Evolutionary conservation across 2,888 invertebrate genomes (phyloP).

Genomic region (Aromia moschata): DNA sequence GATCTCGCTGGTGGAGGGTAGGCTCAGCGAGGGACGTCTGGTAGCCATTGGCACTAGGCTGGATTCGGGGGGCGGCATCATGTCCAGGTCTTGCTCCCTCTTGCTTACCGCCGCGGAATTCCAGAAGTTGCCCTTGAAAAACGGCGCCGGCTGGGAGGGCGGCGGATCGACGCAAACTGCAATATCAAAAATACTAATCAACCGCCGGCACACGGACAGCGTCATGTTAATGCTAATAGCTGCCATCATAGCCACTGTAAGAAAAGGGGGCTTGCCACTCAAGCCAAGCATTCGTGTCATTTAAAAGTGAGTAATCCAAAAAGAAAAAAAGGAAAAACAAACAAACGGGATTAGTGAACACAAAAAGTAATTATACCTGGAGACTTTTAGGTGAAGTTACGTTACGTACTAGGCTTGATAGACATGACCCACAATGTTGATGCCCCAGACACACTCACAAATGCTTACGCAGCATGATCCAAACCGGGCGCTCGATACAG

Average conservation of each 20-base stretch:
- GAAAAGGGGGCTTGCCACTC: slow-evolving; percentile 60
- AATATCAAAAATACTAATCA: slow-evolving; percentile 58
- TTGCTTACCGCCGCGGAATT: slow-evolving; percentile 61
- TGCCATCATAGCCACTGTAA: slow-evolving; percentile 63
- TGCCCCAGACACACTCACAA: slow-evolving; percentile 55
- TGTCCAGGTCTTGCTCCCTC: slow-evolving; percentile 68
- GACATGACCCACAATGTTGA: slow-evolving; percentile 63
- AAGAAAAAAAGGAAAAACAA: neutral
- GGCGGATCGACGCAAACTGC: slow-evolving; percentile 58
- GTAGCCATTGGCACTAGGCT: slow-evolving; percentile 70
- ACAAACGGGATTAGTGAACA: neutral
- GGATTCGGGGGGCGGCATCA: slow-evolving; percentile 76
- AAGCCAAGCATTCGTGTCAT: slow-evolving; percentile 51
- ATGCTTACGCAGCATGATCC: slow-evolving; percentile 42
- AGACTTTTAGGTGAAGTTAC: slow-evolving; percentile 11
- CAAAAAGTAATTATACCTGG: neutral
- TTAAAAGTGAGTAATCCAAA: no score
- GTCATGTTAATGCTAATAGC: slow-evolving; percentile 52
- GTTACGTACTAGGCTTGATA: slow-evolving; percentile 58
- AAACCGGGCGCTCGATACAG: slow-evolving; percentile 45
- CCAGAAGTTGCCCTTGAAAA: slow-evolving; percentile 52
- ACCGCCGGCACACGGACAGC: slow-evolving; percentile 46
- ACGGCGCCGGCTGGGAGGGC: slow-evolving; percentile 41
- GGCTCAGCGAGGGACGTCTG: slow-evolving; percentile 67
- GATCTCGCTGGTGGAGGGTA: slow-evolving; percentile 68